Percentiles rank a stretch among this genome's conserved stretches.
Evolutionary conservation across 1,140 invertebrate genomes (phyloP).

Genomic region (Euschistus heros): DNA sequence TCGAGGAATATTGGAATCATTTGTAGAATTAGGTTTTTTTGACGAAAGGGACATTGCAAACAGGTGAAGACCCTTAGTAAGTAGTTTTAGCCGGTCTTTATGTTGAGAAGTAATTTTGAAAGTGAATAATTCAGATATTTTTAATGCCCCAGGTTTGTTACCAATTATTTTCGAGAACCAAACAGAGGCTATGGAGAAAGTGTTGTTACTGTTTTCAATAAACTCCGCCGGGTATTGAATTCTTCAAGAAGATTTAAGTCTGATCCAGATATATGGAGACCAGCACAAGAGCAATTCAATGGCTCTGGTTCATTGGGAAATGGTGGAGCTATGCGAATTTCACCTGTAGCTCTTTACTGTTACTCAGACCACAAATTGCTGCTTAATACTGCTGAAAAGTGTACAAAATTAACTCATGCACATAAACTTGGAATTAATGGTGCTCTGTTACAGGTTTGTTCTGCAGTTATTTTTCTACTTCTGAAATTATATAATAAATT

Average conservation of each 20-base stretch:
- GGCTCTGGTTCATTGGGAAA: slow-evolving; percentile 66
- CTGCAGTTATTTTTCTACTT: too few species aligned
- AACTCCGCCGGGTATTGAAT: slow-evolving; percentile 34
- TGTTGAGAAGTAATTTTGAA: too few species aligned
- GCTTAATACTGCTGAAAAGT: slow-evolving; percentile 40
- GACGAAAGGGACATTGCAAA: slow-evolving; percentile 47
- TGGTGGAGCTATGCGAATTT: slow-evolving; percentile 64
- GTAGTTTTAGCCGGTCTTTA: too few species aligned
- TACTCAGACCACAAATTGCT: slow-evolving; percentile 41
- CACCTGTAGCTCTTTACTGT: slow-evolving; percentile 56
- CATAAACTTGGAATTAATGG: slow-evolving; percentile 54
- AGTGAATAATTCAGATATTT: too few species aligned
- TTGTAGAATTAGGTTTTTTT: slow-evolving; percentile 48
- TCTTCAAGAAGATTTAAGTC: slow-evolving; percentile 36
- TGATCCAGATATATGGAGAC: slow-evolving; percentile 48
- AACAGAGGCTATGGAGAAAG: slow-evolving; percentile 53
- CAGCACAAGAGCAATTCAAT: slow-evolving; percentile 57
- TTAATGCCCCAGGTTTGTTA: slow-evolving; percentile 43
- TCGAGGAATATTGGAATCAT: slow-evolving; percentile 48
- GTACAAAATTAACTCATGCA: slow-evolving; percentile 54
- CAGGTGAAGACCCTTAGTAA: slow-evolving; percentile 28
- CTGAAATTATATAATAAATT: too few species aligned
- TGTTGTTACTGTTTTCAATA: slow-evolving; percentile 52
- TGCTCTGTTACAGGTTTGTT: slow-evolving; percentile 46
- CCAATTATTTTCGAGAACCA: slow-evolving; percentile 52